Evolutionary conservation across 2,797 vertebrate genomes (phyloP).

Genomic region (Scolopax bukidnonensis): DNA sequence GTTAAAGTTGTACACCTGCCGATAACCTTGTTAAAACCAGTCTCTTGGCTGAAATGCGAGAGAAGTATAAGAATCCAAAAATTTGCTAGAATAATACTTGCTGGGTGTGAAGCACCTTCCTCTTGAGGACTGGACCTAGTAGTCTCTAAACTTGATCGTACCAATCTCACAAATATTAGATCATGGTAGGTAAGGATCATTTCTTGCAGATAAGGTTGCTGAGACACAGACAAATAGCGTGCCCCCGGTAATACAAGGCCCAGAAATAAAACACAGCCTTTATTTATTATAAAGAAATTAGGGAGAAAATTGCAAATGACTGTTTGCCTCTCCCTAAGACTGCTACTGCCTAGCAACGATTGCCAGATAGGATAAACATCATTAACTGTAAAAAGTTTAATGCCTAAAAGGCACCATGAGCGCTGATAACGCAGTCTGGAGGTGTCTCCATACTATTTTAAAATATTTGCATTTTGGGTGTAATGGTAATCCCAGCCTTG

Average conservation of each 20-base stretch:
- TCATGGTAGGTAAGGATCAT: background rate
- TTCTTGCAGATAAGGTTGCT: background rate
- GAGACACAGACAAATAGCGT: background rate
- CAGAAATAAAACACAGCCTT: slow-evolving; percentile 18
- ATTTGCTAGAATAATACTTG: background rate
- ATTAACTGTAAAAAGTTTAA: background rate
- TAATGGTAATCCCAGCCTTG: background rate
- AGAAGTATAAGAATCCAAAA: background rate
- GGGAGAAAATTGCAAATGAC: slow-evolving; percentile 48
- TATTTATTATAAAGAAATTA: slow-evolving; percentile 45
- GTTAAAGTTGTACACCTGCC: accelerated
- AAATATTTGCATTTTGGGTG: background rate
- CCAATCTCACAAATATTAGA: background rate
- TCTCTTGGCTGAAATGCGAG: background rate
- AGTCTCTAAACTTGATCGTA: background rate
- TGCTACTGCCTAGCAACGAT: slow-evolving; percentile 32
- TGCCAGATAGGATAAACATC: slow-evolving; percentile 49
- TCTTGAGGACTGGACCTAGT: background rate
- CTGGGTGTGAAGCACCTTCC: background rate
- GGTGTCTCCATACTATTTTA: background rate
- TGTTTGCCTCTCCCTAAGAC: slow-evolving; percentile 20
- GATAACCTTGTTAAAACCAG: background rate
- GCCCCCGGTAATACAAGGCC: background rate
- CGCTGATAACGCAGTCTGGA: background rate
- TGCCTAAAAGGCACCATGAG: background rate